phyloP scores from a whole-genome alignment of 2,888 invertebrate species.

The Terebella lapidaria region DNA sequence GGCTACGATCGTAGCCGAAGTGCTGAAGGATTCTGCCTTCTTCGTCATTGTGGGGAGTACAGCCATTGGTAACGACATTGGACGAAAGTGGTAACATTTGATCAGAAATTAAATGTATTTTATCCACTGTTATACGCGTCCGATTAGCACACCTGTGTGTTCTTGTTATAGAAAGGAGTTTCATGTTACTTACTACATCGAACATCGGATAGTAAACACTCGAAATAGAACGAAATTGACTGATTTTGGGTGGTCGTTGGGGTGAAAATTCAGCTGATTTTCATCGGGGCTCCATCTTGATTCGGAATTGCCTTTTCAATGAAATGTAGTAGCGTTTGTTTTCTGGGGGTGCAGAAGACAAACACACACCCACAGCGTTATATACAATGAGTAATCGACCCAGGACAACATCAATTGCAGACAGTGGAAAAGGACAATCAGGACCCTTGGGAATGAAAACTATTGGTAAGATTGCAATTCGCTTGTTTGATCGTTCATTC shows the following conservation, averaged over 20 bases:
- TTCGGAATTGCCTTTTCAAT: neutral
- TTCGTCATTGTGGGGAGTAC: conserved; percentile 19
- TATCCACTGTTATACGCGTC: neutral
- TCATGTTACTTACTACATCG: neutral
- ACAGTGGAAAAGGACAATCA: conserved; percentile 19
- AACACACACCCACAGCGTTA: neutral
- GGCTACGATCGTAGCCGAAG: conserved; percentile 15
- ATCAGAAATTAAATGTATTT: conserved; percentile 14
- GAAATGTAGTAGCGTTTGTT: neutral
- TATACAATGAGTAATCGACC: conserved; percentile 21
- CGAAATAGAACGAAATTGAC: neutral
- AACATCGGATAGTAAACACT: neutral
- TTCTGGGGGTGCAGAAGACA: neutral
- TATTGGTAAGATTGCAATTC: conserved; percentile 10
- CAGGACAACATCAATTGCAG: conserved; percentile 25
- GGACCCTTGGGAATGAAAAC: conserved; percentile 19
- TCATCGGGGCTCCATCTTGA: conserved; percentile 1
- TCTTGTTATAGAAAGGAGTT: neutral
- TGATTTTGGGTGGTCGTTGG: neutral
- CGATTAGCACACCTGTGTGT: conserved; percentile 5
- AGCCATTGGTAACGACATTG: conserved; percentile 22
- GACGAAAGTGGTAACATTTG: conserved; percentile 7
- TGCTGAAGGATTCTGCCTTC: conserved; percentile 9
- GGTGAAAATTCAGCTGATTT: neutral
- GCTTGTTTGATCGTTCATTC: neutral